Conservation (phyloP, 2,888 invertebrate species). For the Ethmia dodecea region DNA sequence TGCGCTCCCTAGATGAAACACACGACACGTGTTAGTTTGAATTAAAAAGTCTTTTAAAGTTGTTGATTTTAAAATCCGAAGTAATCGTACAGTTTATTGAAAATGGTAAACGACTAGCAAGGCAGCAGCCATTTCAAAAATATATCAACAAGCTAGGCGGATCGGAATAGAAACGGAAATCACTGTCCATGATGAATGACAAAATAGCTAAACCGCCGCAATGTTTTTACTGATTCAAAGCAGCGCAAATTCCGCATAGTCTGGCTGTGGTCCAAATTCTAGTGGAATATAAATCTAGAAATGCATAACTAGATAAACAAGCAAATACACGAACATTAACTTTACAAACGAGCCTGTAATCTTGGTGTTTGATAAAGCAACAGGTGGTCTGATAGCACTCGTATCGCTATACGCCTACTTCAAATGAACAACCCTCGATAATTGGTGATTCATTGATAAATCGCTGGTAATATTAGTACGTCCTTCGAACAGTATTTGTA, state of each 20-base stretch:
- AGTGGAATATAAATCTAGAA: slow-evolving; percentile 22
- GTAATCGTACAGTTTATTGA: too few species aligned
- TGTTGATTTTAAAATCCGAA: too few species aligned
- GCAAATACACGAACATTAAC: background rate
- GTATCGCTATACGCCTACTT: background rate
- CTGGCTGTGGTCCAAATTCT: slow-evolving; percentile 39
- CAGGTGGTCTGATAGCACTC: slow-evolving; percentile 9
- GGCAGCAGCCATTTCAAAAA: too few species aligned
- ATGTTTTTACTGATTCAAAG: slow-evolving; percentile 29
- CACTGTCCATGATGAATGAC: background rate
- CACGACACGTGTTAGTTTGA: too few species aligned
- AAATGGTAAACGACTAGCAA: too few species aligned
- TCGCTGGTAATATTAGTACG: too few species aligned
- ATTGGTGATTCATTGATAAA: slow-evolving; percentile 1
- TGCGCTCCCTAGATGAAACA: too few species aligned
- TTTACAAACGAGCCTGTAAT: slow-evolving; percentile 1
- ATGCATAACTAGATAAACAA: background rate
- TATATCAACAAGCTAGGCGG: too few species aligned
- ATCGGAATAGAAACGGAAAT: too few species aligned
- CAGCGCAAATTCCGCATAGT: slow-evolving; percentile 33
- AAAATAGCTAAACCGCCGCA: background rate
- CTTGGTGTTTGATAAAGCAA: slow-evolving; percentile 1
- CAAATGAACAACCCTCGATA: background rate
- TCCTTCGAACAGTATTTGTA: too few species aligned
- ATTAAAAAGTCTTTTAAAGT: too few species aligned